Base-by-base conservation (phyloP, 2,797 vertebrate species). In the Danio albolineatus region DNA sequence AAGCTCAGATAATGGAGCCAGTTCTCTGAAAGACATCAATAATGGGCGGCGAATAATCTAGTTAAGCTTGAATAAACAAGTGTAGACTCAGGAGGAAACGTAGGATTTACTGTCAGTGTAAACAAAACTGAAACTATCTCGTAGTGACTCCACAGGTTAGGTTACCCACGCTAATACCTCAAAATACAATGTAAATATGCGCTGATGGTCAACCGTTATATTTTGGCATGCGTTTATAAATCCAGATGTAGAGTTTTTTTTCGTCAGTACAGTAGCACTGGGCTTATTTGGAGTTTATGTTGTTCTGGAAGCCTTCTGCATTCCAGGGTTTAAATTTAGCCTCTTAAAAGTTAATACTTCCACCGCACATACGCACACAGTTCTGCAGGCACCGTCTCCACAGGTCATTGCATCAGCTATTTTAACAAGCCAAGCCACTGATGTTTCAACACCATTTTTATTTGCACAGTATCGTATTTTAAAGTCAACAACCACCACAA, bases 311-410 rank as follows among this genome's bases (percentile, higher is more conserved):
- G 91, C 85, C 89, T 64, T 82, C 83, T 86, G 87, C 92, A 91
- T 93, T 90, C 93, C 86, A 74, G 84, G 90, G 92, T 89, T 92
- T 94, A 95, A 94, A 94, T 93, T 94, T 95, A 95, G 93, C 89
- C 90, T 90, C 90, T 92, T 93, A 92, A 92, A 93, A 93, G 92
- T 90, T 90, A 90, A 92, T 93, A 92, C 92, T 90, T 92, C 91
- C 91, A 91, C 91, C 88, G 88, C 83, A 79, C 82, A 84, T 73
- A 77, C 70, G 86, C 89, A 88, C 86, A 80, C 81, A 86, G 83
- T 87, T 79, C 84, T 80, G 28, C 88, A 91, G 92, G 88, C 92
- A 90, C 85, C 78, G 70, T 21, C 65, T 57, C 82, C 39, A 87
- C 78, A 82, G 79, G 83, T 62, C 78, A 84, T 82, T 65, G 89